These are phyloP conservation scores for Alloplasta piceator DNA, from an alignment of 2,888 invertebrate genomes.

Conservation along the genomic window DNA sequence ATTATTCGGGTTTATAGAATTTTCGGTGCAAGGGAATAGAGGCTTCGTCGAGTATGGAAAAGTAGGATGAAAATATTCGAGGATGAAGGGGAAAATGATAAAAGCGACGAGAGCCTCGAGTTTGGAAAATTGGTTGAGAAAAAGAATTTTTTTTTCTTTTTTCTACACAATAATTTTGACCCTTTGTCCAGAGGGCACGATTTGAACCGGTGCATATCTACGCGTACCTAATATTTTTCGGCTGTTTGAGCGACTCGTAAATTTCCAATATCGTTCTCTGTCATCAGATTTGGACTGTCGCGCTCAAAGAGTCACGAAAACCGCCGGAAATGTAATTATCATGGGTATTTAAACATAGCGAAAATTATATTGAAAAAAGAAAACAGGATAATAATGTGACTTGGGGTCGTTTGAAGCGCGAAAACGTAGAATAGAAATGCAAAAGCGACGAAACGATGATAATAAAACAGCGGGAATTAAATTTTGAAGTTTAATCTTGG, in stretches of 20 bases:
- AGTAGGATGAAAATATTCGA: not conserved
- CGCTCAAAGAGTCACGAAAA: constrained; percentile 32
- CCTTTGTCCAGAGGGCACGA: constrained; percentile 40
- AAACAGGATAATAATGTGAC: constrained; percentile 35
- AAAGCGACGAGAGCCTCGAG: constrained; percentile 1
- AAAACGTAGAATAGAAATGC: not conserved
- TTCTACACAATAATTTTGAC: constrained; percentile 30
- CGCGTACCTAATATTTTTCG: constrained; percentile 61
- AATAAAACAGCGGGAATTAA: constrained; percentile 7
- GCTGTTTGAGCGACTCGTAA: constrained; percentile 15
- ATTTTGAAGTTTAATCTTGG: not conserved
- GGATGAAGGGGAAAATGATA: constrained; percentile 5
- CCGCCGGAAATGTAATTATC: constrained; percentile 21
- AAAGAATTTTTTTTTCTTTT: constrained; percentile 3
- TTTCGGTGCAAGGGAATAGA: not conserved
- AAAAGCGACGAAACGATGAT: not conserved
- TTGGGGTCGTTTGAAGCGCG: constrained; percentile 3
- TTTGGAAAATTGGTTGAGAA: not conserved
- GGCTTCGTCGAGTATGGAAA: not conserved
- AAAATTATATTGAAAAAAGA: not conserved
- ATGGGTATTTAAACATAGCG: not conserved
- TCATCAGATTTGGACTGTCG: not conserved
- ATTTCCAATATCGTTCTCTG: not conserved
- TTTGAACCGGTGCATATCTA: constrained; percentile 66
- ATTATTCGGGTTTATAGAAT: not conserved